Evolutionary conservation across 2,113 vertebrate genomes (phyloP), one percentile per base, ranked within the genome.

Genomic region (Scophthalmus maximus): DNA sequence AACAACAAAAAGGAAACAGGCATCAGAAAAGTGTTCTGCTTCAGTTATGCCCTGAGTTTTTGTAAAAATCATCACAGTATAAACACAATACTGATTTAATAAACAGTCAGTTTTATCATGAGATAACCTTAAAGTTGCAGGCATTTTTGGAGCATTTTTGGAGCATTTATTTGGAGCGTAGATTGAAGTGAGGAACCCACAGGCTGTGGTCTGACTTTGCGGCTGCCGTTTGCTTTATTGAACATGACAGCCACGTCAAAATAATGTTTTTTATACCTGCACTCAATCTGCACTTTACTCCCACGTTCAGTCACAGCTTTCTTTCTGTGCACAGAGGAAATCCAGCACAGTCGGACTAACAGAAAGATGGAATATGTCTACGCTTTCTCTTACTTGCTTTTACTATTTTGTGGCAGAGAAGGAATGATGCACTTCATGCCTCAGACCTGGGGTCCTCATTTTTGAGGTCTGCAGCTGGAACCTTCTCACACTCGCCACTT

Each of bases 201-300:
- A 36, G n/a, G 15, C n/a, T 38, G 26, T 40, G 15, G 27, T 9
- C 25, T 27, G 57, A 61, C 25, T 20, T n/a, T 46, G 9, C 40
- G 46, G 25, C 11, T 11, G 18, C 17, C 36, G 14, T 34, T 34
- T n/a, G 2, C 3, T 14, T 25, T 47, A 7, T 51, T 29, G 11
- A 30, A 27, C 57, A 22, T 20, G 17, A 56, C 5, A 8, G 27
- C 15, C 6, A 46, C 30, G 42, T 30, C 8, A 38, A 4, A 6
- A 18, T 61, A 3, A 6, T 20, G 22, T 53, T 36, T 7, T n/a
- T n/a, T n/a, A n/a, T 65, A 65, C 63, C 63, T 81, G 60, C 59
- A 67, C 77, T 69, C 34, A 2, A 12, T 25, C 60, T 84, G 77
- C 68, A 73, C 73, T 80, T 68, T 76, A 67, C 30, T 42, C 2